Evolutionary conservation across 2,113 vertebrate genomes (phyloP).

Genomic region (Gadus macrocephalus): DNA sequence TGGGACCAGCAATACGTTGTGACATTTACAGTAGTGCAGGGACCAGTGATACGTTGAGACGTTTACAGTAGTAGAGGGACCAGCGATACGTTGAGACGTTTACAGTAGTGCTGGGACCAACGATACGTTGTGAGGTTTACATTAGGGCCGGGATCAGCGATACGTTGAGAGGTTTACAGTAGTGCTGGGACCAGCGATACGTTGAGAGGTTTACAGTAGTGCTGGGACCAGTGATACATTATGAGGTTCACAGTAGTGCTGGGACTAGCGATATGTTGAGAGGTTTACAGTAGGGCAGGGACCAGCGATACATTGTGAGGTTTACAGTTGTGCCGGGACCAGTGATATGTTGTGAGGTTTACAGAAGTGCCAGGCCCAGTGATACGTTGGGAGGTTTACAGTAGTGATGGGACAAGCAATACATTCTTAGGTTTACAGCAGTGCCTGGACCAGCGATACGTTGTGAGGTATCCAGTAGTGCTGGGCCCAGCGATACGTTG

Average conservation of each 20-base stretch:
- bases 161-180: too few species aligned
- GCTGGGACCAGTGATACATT: neutral
- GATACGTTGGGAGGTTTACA: too few species aligned
- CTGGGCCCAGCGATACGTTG: conserved; percentile 37
- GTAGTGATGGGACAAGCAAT: neutral
- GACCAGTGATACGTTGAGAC: neutral
- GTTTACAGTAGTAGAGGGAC: neutral
- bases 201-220: neutral
- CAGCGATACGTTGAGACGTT: too few species aligned
- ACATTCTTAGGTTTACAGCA: neutral
- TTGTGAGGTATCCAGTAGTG: conserved; percentile 16
- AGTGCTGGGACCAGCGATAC: conserved; percentile 49
- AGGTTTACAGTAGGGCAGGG: too few species aligned
- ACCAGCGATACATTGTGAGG: too few species aligned
- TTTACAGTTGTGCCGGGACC: neutral
- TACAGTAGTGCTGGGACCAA: neutral
- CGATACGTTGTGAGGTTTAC: too few species aligned
- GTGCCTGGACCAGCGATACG: too few species aligned
- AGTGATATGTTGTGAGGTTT: neutral
- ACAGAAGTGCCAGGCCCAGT: neutral
- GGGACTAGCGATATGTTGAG: neutral
- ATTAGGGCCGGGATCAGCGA: too few species aligned
- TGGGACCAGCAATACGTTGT: neutral
- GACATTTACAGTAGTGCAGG: neutral
- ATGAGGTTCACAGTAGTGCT: too few species aligned